Evolutionary conservation across 1,140 invertebrate species (phyloP).

Genomic region (Macrotrachela quadricornifera): DNA sequence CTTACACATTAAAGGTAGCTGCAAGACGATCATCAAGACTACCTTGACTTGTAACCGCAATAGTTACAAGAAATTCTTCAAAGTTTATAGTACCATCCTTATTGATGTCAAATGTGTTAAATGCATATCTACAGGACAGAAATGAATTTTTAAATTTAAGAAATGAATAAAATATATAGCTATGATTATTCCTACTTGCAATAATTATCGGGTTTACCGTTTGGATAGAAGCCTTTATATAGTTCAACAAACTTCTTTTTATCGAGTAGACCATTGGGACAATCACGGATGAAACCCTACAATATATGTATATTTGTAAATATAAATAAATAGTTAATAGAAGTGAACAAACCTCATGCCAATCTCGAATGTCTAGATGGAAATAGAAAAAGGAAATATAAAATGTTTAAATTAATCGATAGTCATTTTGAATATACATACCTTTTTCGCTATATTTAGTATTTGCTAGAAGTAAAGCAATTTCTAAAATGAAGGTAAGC

Average conservation of each 20-base stretch:
- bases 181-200: background rate
- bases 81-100: background rate
- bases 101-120: background rate
- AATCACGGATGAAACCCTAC: conserved; percentile 3
- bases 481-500: too few relatives aligned
- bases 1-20: conserved; percentile 4
- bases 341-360: too few relatives aligned
- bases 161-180: background rate
- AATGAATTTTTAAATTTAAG: background rate
- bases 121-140: background rate
- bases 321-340: too few relatives aligned
- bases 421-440: too few relatives aligned
- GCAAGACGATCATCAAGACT: background rate
- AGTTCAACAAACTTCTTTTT: conserved; percentile 8
- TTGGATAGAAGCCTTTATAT: conserved; percentile 3
- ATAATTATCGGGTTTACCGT: background rate
- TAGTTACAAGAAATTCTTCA: conserved; percentile 4
- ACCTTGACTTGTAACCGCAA: background rate
- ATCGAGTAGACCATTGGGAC: conserved; percentile 7
- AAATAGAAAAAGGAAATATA: too few relatives aligned
- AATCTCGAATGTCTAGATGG: too few relatives aligned
- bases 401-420: too few relatives aligned
- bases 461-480: too few relatives aligned
- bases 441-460: too few relatives aligned
- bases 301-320: too few relatives aligned